Base-by-base conservation (phyloP, 2,888 invertebrate species). In the Drosophila conformis region DNA sequence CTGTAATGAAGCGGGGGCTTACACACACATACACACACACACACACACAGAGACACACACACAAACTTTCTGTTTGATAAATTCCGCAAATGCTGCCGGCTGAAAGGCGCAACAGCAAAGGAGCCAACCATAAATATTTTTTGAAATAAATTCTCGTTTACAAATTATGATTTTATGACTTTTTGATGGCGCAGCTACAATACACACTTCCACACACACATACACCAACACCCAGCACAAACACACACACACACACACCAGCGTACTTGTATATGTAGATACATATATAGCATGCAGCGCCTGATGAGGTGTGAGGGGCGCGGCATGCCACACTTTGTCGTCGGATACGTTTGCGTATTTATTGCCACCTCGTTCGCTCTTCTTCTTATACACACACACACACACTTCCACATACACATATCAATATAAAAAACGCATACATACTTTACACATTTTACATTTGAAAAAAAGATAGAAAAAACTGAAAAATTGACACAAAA, bases 121-220 rank as follows among this genome's bases (percentile, higher is more conserved):
- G 57, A 81, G 75, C 82, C 67, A 57, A 66, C 80, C 89, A 90
- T 86, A 90, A 90, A 86, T 86, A 89, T 80, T 81, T 90, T 88
- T 88, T 78, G 86, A 90, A 89, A 89, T 90, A 89, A 91, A 88
- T 89, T 79, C 88, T 90, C 91, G 91, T 89, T 90, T 85, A 87
- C 91, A 89, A 89, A 89, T 89, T 89, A 89, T 89, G 91, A 91
- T 89, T 89, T 91, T 89, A 89, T 89, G 89, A 89, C 88, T 89
- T 89, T 89, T 91, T 89, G 90, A 89, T 89, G 90, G 89, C 87
- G 68, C 67, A 66, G 80, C 89, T 75, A 75, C 89, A 81, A 75
- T 68, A 40, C 58, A 72, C 63, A 49, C 52, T 58, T 49, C 7
- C 53, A 56, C 33, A 25, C 21, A 25, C 21, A 38, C 38, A 46